These are phyloP conservation scores for Anorthoa munda DNA, from an alignment of 2,888 invertebrate species.

Conservation along the genomic window DNA sequence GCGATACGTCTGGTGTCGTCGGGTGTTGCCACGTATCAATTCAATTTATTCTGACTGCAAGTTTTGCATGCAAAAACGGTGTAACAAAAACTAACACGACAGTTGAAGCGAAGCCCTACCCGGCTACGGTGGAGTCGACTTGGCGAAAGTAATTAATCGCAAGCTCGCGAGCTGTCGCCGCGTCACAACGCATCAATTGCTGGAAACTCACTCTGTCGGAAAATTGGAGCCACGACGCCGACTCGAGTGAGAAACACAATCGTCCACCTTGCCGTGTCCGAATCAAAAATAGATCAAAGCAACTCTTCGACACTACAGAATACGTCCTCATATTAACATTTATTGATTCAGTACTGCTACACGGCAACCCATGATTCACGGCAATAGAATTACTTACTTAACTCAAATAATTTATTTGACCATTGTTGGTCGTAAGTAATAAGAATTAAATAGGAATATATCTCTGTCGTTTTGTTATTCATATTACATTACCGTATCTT, in stretches of 20 bases:
- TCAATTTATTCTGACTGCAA: constrained; percentile 67
- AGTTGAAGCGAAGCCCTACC: constrained; percentile 85
- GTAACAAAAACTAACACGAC: constrained; percentile 82
- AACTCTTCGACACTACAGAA: constrained; percentile 45
- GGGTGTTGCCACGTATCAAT: constrained; percentile 67
- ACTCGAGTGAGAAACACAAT: constrained; percentile 83
- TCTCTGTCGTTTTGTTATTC: constrained; percentile 90
- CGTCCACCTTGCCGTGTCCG: constrained; percentile 61
- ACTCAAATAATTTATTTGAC: constrained; percentile 82
- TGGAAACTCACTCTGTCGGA: constrained; percentile 83
- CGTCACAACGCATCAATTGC: constrained; percentile 86
- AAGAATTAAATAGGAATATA: constrained; percentile 90
- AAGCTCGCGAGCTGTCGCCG: constrained; percentile 82
- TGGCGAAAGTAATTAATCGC: constrained; percentile 88
- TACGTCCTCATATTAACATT: constrained; percentile 53
- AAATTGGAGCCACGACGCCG: constrained; percentile 85
- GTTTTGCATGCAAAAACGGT: constrained; percentile 75
- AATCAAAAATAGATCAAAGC: constrained; percentile 68
- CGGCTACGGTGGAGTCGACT: constrained; percentile 76
- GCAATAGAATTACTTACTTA: constrained; percentile 69
- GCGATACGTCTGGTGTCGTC: constrained; percentile 51
- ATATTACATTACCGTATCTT: constrained; percentile 91
- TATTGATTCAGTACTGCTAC: constrained; percentile 61
- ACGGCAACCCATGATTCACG: constrained; percentile 72
- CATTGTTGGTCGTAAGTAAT: constrained; percentile 85